Evolutionary conservation across 2,797 vertebrate species (phyloP), one percentile per base, ranked within the genome.

Genomic region (Rhinophrynus dorsalis): DNA sequence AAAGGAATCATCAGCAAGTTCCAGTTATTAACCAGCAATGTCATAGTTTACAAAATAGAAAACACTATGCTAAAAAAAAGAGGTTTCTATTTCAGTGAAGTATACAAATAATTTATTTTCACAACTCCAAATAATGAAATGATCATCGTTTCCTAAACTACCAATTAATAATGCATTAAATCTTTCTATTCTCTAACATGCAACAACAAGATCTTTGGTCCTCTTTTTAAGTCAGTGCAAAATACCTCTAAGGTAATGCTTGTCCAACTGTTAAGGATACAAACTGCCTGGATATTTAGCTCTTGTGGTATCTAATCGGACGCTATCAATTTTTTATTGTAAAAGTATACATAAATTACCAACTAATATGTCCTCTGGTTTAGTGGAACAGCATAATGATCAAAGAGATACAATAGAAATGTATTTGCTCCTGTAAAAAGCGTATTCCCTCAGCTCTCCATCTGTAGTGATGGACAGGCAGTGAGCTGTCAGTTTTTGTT

Each of bases 401-500:
- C 87, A 90, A 87, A 90, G 88, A 74, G 67, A 83, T 82, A 93
- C 89, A 91, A 90, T 86, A 78, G 88, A 81, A 77, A 81, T 75
- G 85, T 79, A 78, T 89, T 90, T 89, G 87, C 76, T 80, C 79
- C 81, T 82, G 69, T 74, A 42, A 80, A 77, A 75, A 44, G 79
- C 78, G 62, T 77, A 76, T 81, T 82, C 85, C 83, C 83, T 78
- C 54, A 84, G 85, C 75, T 69, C 82, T 80, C 55, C 65, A 82
- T 83, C 78, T 47, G 57, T 9, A 78, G 75, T 85, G 89, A 86
- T 74, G 83, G 90, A 86, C 85, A 84, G 90, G 75, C 86, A 63
- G 82, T 70, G 81, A 88, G 82, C 88, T 88, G 88, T 85, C 82
- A 86, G 87, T 88, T 91, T 88, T 91, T 90, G 91, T 90, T 89